These are phyloP conservation scores for Drosophila colorata DNA, from an alignment of 2,888 invertebrate genomes.

Conservation along the genomic window DNA sequence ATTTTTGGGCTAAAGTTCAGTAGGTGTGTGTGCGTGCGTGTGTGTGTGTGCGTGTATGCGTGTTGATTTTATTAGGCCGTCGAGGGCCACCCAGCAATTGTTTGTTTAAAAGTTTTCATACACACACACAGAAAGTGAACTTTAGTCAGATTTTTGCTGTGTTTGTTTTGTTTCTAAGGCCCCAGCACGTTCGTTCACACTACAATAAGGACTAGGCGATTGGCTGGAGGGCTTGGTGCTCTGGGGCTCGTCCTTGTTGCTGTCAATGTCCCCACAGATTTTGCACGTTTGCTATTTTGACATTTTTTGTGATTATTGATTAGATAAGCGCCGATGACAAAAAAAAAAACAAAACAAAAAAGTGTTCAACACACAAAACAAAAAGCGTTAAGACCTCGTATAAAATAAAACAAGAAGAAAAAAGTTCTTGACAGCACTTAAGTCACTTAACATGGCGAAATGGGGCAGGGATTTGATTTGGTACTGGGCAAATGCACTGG, in stretches of 20 bases:
- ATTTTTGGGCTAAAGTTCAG: conserved; percentile 26
- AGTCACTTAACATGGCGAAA: conserved; percentile 74
- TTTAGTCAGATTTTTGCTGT: conserved; percentile 45
- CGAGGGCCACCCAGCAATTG: conserved; percentile 57
- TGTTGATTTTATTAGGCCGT: conserved; percentile 71
- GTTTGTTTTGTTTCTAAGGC: conserved; percentile 44
- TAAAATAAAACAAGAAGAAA: conserved; percentile 23
- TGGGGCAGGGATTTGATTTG: conserved; percentile 26
- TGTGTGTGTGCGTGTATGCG: conserved; percentile 16
- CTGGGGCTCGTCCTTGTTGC: conserved; percentile 37
- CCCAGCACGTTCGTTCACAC: conserved; percentile 62
- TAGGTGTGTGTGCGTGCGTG: not conserved
- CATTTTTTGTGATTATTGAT: conserved; percentile 76
- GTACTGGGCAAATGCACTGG: conserved; percentile 11
- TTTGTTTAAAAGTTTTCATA: conserved; percentile 73
- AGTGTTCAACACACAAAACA: conserved; percentile 32
- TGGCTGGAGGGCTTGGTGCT: not conserved
- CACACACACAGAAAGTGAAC: conserved; percentile 46
- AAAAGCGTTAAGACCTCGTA: conserved; percentile 41
- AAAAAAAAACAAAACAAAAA: conserved; percentile 34
- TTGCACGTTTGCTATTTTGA: conserved; percentile 78
- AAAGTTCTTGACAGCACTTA: conserved; percentile 63
- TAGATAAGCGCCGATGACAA: conserved; percentile 65
- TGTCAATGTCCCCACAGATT: conserved; percentile 69
- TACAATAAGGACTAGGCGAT: conserved; percentile 22